Conservation (phyloP, 2,113 vertebrate species). For the Callorhinus ursinus region DNA sequence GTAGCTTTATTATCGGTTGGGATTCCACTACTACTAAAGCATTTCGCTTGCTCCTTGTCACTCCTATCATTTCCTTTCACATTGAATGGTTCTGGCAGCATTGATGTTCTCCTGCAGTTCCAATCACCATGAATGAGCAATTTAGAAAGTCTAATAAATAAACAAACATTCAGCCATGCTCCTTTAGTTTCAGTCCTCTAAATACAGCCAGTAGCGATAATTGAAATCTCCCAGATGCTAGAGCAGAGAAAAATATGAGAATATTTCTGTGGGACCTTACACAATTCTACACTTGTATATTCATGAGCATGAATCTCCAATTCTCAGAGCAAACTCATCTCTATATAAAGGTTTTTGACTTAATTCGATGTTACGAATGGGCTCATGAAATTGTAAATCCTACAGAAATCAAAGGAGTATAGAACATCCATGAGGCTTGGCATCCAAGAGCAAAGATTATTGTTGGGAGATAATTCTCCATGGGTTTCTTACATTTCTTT, state of each 20-base stretch:
- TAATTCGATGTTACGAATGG: neutral
- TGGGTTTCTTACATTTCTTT: neutral
- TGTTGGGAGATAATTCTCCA: neutral
- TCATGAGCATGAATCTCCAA: neutral
- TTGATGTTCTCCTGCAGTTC: constrained; percentile 28
- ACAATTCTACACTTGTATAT: neutral
- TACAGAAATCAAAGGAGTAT: neutral
- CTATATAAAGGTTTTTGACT: neutral
- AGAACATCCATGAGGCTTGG: neutral
- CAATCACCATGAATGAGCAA: constrained; percentile 30
- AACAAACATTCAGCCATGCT: constrained; percentile 25
- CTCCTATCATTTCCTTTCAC: constrained; percentile 50
- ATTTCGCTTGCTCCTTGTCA: neutral
- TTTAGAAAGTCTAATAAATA: constrained; percentile 64
- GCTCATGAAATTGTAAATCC: neutral
- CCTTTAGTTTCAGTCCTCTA: constrained; percentile 21
- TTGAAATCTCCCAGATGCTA: constrained; percentile 40
- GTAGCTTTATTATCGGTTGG: constrained; percentile 22
- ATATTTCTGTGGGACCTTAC: neutral
- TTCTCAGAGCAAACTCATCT: neutral
- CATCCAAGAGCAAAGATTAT: neutral
- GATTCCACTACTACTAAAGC: neutral
- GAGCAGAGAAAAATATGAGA: neutral
- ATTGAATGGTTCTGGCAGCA: constrained; percentile 26
- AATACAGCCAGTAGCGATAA: constrained; percentile 39